Evolutionary conservation across 2,113 vertebrate species (phyloP), one percentile per base, ranked within the genome.

Genomic region (Phalacrocorax pelagicus): DNA sequence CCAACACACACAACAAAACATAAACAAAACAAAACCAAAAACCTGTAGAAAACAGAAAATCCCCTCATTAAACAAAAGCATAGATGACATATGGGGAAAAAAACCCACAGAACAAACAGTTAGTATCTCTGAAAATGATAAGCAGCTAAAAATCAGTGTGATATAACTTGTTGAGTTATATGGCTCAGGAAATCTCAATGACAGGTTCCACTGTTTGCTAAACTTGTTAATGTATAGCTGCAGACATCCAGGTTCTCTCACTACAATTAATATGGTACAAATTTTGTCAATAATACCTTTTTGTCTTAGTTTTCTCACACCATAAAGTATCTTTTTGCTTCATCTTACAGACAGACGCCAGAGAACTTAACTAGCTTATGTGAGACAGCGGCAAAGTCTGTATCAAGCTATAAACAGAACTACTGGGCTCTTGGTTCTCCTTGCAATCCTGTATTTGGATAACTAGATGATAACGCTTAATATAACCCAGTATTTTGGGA

Each of bases 261-360:
- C 38, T 51, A 15, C 12, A 2, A 38, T 49, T 51, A 40, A 24
- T n/a, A 30, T 7, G 11, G 23, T 22, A 59, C 0, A 1, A n/a
- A 51, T 83, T 65, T 63, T 61, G 13, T n/a, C 40, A 88, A 7
- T 73, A 65, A 9, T 21, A 40, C 8, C 32, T 59, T 49, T 38
- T 4, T 84, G 8, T 14, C 36, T 70, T 78, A 36, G 16, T 61
- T 65, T 57, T 15, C 23, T 84, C 20, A 10, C 0, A 0, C 51
- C 16, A 38, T 51, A 38, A 40, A 19, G 8, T 26, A 2, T 44
- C 13, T 38, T 82, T 71, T 88, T 86, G 21, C 38, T 14, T 63
- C 6, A 1, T 66, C 18, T 67, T 71, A 52, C 5, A 42, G 29
- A 15, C 1, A 26, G 29, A 40, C 46, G 4, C 11, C 24, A 49